phyloP scores from a whole-genome alignment of 2,113 vertebrate species.

The Hyperopisus bebe region DNA sequence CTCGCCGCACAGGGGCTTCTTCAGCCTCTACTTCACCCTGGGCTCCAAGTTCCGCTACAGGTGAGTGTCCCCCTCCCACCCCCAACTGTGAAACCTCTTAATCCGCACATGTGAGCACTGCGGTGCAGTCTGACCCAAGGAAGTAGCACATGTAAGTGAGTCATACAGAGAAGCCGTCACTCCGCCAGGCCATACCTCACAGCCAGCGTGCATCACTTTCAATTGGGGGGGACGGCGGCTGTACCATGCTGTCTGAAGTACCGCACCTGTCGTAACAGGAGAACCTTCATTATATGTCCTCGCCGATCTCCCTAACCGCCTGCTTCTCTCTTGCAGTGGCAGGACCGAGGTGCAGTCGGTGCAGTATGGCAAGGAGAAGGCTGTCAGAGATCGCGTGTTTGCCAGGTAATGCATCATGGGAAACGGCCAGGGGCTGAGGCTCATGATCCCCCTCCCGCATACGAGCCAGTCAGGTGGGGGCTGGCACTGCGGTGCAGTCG shows the following conservation, averaged over 20 bases:
- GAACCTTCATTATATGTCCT: background rate
- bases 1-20: slow-evolving; percentile 94
- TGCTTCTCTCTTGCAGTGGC: slow-evolving; percentile 68
- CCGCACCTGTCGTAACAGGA: background rate
- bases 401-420: slow-evolving; percentile 72
- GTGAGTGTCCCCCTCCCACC: slow-evolving; percentile 56
- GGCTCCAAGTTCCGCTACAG: slow-evolving; percentile 98
- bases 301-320: background rate
- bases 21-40: slow-evolving; percentile 93
- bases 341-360: slow-evolving; percentile 97
- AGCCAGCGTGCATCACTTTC: background rate
- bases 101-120: background rate
- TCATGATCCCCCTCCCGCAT: background rate
- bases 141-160: background rate
- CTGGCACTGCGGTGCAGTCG: slow-evolving; percentile 56
- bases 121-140: background rate
- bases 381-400: slow-evolving; percentile 91
- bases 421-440: background rate
- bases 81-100: background rate
- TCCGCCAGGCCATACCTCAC: background rate
- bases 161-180: background rate
- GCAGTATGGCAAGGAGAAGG: slow-evolving; percentile 97
- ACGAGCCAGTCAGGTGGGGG: background rate
- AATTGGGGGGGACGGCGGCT: background rate
- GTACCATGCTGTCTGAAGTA: background rate